These are phyloP conservation scores for Acanthochromis polyacanthus DNA, from an alignment of 2,113 vertebrate species.

Conservation along the genomic window DNA sequence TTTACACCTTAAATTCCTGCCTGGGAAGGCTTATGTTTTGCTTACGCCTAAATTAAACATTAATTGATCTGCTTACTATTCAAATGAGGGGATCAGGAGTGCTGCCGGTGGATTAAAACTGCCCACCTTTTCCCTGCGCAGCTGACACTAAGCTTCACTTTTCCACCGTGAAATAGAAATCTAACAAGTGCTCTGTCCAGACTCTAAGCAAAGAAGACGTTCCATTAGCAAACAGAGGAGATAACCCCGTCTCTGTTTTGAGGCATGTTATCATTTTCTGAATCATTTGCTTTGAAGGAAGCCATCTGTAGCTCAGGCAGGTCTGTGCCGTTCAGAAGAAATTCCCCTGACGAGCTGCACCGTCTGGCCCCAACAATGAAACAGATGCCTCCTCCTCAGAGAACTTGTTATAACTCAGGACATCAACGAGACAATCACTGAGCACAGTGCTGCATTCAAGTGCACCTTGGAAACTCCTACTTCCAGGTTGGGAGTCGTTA, in stretches of 20 bases:
- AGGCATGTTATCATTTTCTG: conserved; percentile 71
- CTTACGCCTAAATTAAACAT: conserved; percentile 21
- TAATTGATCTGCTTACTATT: conserved; percentile 44
- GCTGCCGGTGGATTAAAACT: conserved; percentile 32
- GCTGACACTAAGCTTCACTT: conserved; percentile 22
- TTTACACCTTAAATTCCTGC: conserved; percentile 45
- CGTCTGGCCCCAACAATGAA: conserved; percentile 70
- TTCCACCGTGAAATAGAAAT: conserved; percentile 6
- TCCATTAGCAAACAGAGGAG: conserved; percentile 59
- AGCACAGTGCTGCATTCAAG: conserved; percentile 29
- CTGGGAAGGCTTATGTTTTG: conserved; percentile 31
- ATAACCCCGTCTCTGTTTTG: conserved; percentile 50
- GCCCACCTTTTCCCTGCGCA: conserved; percentile 1
- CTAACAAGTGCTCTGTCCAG: conserved; percentile 38
- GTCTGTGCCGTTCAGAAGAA: conserved; percentile 49
- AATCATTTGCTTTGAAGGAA: conserved; percentile 77
- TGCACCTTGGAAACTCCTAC: conserved; percentile 16
- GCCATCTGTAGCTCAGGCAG: conserved; percentile 71
- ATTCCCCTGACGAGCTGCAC: conserved; percentile 67
- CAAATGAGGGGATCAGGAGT: conserved; percentile 39
- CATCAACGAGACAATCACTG: conserved; percentile 51
- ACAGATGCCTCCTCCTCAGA: conserved; percentile 73
- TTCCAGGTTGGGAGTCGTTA: conserved; percentile 27
- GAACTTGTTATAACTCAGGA: conserved; percentile 58
- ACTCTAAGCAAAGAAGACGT: conserved; percentile 50